Evolutionary conservation across 2,113 vertebrate genomes (phyloP).

Genomic region (Alosa alosa): DNA sequence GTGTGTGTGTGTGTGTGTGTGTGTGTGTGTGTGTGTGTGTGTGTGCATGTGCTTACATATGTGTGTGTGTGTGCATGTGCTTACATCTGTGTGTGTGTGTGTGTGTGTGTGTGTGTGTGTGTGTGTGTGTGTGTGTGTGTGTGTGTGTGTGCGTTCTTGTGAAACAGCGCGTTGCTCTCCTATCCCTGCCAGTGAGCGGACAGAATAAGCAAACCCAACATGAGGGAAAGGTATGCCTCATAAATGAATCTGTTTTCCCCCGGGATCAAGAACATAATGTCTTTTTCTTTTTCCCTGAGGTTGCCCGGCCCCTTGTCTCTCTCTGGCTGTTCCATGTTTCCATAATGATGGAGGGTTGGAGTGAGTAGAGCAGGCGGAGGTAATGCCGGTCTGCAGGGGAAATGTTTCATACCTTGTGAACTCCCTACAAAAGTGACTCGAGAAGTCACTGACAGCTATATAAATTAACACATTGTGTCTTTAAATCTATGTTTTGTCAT

Average conservation of each 20-base stretch:
- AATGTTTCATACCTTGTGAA: background rate
- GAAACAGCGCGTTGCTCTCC: background rate
- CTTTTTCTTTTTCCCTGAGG: background rate
- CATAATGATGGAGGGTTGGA: background rate
- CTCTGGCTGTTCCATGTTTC: constrained; percentile 1
- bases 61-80: background rate
- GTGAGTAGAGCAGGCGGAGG: background rate
- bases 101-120: background rate
- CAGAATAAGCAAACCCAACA: background rate
- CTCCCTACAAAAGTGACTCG: background rate
- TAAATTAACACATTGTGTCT: background rate
- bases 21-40: background rate
- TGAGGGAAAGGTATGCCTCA: constrained; percentile 6
- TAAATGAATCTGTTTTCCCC: constrained; percentile 5
- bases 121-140: background rate
- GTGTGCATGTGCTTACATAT: background rate
- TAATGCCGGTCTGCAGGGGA: background rate
- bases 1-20: background rate
- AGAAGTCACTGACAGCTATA: background rate
- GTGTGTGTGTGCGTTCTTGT: background rate
- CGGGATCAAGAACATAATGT: background rate
- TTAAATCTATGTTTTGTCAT: background rate
- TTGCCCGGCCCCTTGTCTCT: background rate
- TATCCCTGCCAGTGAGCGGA: background rate
- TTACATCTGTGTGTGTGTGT: background rate